phyloP scores from a whole-genome alignment of 2,888 invertebrate species.

The Diabrotica balteata region DNA sequence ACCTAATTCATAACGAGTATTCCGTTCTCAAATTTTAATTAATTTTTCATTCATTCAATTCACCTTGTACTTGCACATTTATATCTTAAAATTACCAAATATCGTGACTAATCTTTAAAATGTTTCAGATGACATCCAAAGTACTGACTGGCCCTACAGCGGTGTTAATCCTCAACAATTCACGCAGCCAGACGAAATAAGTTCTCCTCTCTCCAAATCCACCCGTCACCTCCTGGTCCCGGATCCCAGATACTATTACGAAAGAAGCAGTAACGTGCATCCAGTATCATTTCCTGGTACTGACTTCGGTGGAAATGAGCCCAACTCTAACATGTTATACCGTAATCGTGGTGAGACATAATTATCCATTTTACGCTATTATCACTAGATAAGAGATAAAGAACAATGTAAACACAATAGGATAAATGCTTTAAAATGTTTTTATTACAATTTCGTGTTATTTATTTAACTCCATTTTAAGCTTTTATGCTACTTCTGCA shows the following conservation, averaged over 20 bases:
- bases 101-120: background rate
- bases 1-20: too few relatives aligned
- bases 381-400: too few relatives aligned
- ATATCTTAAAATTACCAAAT: background rate
- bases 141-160: constrained; percentile 78
- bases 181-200: constrained; percentile 79
- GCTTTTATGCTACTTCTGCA: too few relatives aligned
- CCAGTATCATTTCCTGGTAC: constrained; percentile 51
- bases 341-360: constrained; percentile 56
- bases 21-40: too few relatives aligned
- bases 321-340: constrained; percentile 52
- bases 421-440: too few relatives aligned
- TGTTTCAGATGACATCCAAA: constrained; percentile 69
- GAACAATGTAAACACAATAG: too few relatives aligned
- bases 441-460: too few relatives aligned
- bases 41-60: constrained; percentile 3
- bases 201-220: constrained; percentile 77
- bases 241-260: constrained; percentile 72
- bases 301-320: constrained; percentile 50
- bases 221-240: constrained; percentile 79
- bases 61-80: background rate
- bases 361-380: background rate
- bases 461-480: too few relatives aligned
- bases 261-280: constrained; percentile 59
- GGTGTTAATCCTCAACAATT: constrained; percentile 81